These are phyloP conservation scores for Heteractis magnifica DNA, from an alignment of 92 coral and sea anemone genomes.

Conservation along the genomic window DNA sequence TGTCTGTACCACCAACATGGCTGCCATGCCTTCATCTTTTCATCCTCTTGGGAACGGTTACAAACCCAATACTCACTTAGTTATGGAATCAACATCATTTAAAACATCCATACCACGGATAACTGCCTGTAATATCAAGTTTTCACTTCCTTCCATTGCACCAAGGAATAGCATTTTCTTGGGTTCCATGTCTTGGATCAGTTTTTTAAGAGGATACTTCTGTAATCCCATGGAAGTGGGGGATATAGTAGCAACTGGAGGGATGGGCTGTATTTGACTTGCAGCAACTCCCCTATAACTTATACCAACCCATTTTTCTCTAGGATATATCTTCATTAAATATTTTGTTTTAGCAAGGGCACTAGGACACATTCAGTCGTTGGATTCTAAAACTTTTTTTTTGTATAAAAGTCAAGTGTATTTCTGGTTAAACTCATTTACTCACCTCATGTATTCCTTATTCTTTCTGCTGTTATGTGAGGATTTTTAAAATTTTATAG, in stretches of 20 bases:
- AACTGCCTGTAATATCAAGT: slow-evolving; percentile 16
- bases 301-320: too few relatives aligned
- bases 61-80: slow-evolving; percentile 19
- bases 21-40: too few relatives aligned
- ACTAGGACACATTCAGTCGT: too few relatives aligned
- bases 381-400: too few relatives aligned
- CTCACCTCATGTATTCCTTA: too few relatives aligned
- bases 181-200: slow-evolving; percentile 22
- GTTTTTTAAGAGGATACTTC: slow-evolving; percentile 22
- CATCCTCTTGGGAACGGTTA: neutral
- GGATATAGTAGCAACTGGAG: neutral
- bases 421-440: too few relatives aligned
- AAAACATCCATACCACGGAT: slow-evolving; percentile 6
- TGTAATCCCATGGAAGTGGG: slow-evolving; percentile 11
- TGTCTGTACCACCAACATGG: too few relatives aligned
- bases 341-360: too few relatives aligned
- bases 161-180: slow-evolving; percentile 43
- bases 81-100: slow-evolving; percentile 7
- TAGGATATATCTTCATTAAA: too few relatives aligned
- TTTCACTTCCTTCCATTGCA: slow-evolving; percentile 28
- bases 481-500: too few relatives aligned
- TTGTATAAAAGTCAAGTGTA: too few relatives aligned
- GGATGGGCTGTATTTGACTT: slow-evolving; percentile 25
- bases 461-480: too few relatives aligned
- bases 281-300: neutral